Base-by-base conservation (phyloP, 2,797 vertebrate genomes). In the Thripadectes ignobilis region DNA sequence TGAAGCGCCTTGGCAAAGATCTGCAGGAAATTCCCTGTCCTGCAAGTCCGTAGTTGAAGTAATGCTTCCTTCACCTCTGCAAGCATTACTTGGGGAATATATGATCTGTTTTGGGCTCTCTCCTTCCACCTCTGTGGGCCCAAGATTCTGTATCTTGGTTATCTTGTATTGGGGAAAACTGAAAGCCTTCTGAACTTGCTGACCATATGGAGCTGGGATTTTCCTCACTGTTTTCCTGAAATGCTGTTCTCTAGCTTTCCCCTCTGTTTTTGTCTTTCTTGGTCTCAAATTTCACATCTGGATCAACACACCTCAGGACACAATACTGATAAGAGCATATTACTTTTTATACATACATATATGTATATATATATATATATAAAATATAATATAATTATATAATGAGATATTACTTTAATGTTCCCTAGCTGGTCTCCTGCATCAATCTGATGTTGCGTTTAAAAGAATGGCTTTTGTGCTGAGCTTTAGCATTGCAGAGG, bases 261-360 rank as follows among this genome's bases (percentile, higher is more conserved):
- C 9, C 48, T 83, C 23, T 77, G 41, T 21, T 83, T 80, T 66
- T n/a, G 10, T 74, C 41, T 69, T 75, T 76, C 51, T 26, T 89
- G 58, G 27, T 82, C 62, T 95, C 62, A n/a, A 71, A 39, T 94
- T 87, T 87, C 84, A 67, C n/a, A 76, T 61, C 67, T 92, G 67
- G 73, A 95, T 92, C 83, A 81, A 83, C 12, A 7, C 32, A 75
- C 62, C 46, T 85, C 55, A 87, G 63, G 69, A 65, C 51, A 73
- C 48, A 88, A 90, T 67, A 74, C 78, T 15, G 26, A 39, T 29
- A 61, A 14, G 58, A 61, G 58, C 58, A 39, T 59, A 59, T 39
- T 38, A 26, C 24, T 38, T 59, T 38, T 16, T 26, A 36, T 46
- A 22, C 45, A 24, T n/a, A 45, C 19, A 45, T 32, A 54, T 20